phyloP scores from a whole-genome alignment of 2,113 vertebrate species.

The Strix uralensis region DNA sequence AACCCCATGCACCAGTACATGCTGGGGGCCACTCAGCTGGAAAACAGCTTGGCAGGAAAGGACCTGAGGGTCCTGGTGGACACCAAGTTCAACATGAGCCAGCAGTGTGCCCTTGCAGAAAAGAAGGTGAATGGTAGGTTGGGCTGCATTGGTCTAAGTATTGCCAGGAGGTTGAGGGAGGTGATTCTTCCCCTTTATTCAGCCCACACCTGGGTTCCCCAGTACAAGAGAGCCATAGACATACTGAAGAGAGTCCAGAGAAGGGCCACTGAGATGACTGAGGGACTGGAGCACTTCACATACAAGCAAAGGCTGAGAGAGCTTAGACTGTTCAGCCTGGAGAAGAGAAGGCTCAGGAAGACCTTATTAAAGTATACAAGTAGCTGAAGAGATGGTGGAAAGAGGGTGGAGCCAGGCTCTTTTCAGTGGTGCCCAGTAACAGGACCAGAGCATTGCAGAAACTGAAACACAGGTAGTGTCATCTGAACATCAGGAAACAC shows the following conservation, averaged over 20 bases:
- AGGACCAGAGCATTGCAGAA: not conserved
- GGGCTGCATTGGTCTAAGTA: not conserved
- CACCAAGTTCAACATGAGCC: not conserved
- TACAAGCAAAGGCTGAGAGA: not conserved
- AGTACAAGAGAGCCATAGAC: not conserved
- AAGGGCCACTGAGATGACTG: not conserved
- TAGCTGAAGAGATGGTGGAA: not conserved
- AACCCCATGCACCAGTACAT: not conserved
- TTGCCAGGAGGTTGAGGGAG: not conserved
- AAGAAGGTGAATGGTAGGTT: not conserved
- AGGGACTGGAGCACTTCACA: not conserved
- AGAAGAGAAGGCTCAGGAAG: not conserved
- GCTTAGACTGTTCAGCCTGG: not conserved
- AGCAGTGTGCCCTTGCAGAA: not conserved
- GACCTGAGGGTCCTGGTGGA: not conserved
- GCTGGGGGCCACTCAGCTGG: not conserved
- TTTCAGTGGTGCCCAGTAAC: not conserved
- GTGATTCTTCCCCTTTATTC: not conserved
- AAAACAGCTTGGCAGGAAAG: not conserved
- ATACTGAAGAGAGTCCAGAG: not conserved
- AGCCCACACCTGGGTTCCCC: not conserved
- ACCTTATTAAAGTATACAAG: not conserved
- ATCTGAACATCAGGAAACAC: not conserved
- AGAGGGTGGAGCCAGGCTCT: not conserved
- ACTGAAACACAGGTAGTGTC: fast-evolving